Conservation (phyloP, 2,113 vertebrate species). For the Bubo bubo region DNA sequence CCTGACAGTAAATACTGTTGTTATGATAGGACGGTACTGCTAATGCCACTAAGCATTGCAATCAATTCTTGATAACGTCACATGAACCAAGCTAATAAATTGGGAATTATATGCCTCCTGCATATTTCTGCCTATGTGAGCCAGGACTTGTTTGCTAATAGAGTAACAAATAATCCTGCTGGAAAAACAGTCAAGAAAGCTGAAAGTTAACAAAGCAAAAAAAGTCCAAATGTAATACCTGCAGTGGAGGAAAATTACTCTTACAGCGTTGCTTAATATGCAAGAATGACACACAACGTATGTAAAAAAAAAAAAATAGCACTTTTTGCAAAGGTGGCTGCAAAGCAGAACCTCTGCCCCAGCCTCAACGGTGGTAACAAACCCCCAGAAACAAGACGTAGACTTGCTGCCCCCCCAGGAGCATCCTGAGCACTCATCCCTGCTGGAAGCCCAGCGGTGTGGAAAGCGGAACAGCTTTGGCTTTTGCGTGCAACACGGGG, state of each 20-base stretch:
- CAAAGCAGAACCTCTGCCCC: not conserved
- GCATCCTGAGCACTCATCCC: not conserved
- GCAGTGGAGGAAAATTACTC: not conserved
- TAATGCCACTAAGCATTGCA: conserved; percentile 65
- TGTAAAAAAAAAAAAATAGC: not conserved
- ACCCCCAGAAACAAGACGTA: not conserved
- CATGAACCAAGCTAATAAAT: conserved; percentile 68
- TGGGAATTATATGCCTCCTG: conserved; percentile 52
- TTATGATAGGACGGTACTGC: conserved; percentile 59
- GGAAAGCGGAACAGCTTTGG: not conserved
- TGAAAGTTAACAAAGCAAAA: not conserved
- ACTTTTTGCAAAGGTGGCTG: not conserved
- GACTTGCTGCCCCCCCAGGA: not conserved
- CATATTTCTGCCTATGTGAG: conserved; percentile 44
- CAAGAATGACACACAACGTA: not conserved
- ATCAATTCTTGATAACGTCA: conserved; percentile 64
- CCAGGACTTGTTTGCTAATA: conserved; percentile 21
- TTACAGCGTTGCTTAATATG: not conserved
- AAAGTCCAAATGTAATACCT: rapidly evolving
- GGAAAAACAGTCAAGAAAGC: not conserved
- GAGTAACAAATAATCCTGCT: conserved; percentile 40
- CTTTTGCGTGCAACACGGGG: not conserved
- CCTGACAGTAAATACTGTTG: conserved; percentile 68
- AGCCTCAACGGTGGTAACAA: not conserved
- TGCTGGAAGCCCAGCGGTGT: not conserved